These are phyloP conservation scores for Apoderus coryli DNA, from an alignment of 2,888 invertebrate genomes.

Conservation along the genomic window DNA sequence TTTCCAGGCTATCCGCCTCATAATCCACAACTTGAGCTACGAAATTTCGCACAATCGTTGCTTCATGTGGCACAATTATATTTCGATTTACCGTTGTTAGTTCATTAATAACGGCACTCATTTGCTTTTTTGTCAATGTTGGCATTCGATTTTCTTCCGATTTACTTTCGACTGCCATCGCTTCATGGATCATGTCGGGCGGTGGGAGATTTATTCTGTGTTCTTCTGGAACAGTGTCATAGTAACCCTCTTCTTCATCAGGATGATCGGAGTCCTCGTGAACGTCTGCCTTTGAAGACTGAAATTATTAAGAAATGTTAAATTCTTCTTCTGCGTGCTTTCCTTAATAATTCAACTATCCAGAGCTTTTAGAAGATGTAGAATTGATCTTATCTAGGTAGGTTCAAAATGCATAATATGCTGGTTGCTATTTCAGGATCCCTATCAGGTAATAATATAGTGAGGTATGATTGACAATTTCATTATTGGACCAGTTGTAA, in stretches of 20 bases:
- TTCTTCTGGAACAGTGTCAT: constrained; percentile 18
- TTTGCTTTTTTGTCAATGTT: constrained; percentile 41
- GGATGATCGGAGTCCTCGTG: no score
- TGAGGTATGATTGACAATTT: no score
- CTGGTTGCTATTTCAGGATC: no score
- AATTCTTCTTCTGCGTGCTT: no score
- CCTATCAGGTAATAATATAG: no score
- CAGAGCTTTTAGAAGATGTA: no score
- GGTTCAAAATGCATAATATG: no score
- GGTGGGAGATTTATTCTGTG: constrained; percentile 21
- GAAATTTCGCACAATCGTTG: constrained; percentile 11
- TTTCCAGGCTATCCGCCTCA: constrained; percentile 60
- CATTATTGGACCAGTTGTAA: no score
- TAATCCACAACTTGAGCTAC: constrained; percentile 36
- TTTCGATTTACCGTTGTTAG: constrained; percentile 25
- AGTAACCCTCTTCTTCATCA: constrained; percentile 15
- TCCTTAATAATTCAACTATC: no score
- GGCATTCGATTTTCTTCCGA: constrained; percentile 30
- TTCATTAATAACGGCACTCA: constrained; percentile 47
- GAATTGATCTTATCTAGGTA: no score
- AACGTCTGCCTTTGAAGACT: constrained; percentile 2
- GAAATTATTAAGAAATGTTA: no score
- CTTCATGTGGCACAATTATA: constrained; percentile 13
- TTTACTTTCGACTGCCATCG: constrained; percentile 39
- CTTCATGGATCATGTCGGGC: constrained; percentile 54